These are phyloP conservation scores for Dasypus novemcinctus DNA, from an alignment of 2,113 vertebrate genomes.

Conservation along the genomic window DNA sequence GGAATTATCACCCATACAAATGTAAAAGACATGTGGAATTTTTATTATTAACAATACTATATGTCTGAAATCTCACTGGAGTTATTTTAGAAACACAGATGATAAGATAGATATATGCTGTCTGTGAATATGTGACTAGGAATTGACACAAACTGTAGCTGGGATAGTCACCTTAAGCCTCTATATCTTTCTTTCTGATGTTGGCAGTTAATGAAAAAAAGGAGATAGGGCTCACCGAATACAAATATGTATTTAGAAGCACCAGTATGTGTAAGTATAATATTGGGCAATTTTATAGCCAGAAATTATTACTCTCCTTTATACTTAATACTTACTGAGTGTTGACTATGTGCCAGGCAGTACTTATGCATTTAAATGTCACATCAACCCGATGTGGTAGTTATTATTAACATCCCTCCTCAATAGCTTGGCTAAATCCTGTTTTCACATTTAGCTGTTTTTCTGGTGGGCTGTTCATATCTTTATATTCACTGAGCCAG, in stretches of 20 bases:
- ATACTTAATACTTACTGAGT: neutral
- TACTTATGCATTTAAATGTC: constrained; percentile 14
- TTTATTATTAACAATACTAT: constrained; percentile 63
- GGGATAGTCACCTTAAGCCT: constrained; percentile 25
- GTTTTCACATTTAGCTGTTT: neutral
- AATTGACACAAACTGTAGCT: constrained; percentile 43
- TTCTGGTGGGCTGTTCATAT: neutral
- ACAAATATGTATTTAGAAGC: constrained; percentile 50
- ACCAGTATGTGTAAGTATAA: neutral
- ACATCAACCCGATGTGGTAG: neutral
- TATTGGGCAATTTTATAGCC: constrained; percentile 4
- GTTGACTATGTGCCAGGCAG: neutral
- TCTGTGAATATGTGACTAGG: neutral
- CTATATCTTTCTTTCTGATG: constrained; percentile 36
- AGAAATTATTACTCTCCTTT: constrained; percentile 12
- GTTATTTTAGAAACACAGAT: constrained; percentile 65
- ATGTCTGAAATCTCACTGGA: constrained; percentile 49
- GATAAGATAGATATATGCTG: constrained; percentile 49
- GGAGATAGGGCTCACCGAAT: constrained; percentile 10
- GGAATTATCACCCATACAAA: neutral
- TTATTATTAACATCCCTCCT: neutral
- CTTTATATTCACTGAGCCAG: neutral
- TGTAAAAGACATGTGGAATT: neutral
- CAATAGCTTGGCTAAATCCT: neutral
- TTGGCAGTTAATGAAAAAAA: constrained; percentile 58